Conservation (phyloP, 2,888 invertebrate species). For the Fragum sueziense region DNA sequence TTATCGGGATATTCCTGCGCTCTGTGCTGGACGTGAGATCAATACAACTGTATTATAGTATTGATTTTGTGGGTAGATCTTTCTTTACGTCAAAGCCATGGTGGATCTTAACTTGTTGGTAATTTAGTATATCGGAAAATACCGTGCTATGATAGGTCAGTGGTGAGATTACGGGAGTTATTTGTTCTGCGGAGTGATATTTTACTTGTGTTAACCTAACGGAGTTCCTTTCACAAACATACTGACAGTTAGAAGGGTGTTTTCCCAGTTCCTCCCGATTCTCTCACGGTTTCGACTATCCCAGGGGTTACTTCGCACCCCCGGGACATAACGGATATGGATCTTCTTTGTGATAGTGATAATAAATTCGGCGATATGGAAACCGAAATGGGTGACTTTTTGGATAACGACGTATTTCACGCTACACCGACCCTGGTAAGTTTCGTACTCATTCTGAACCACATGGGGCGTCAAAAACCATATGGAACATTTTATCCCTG, state of each 20-base stretch:
- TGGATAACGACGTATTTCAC: conserved; percentile 76
- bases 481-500: conserved; percentile 1
- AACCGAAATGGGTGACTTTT: conserved; percentile 74
- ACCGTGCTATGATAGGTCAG: conserved; percentile 23
- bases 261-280: conserved; percentile 42
- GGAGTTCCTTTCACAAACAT: conserved; percentile 60
- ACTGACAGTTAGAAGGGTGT: conserved; percentile 60
- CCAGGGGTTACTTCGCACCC: conserved; percentile 71
- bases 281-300: conserved; percentile 70
- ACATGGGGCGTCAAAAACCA: not conserved
- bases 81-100: conserved; percentile 18
- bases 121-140: conserved; percentile 11
- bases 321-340: conserved; percentile 75
- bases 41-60: not conserved
- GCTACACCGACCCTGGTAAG: conserved; percentile 67
- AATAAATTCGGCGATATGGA: conserved; percentile 76
- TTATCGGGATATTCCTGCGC: conserved; percentile 64
- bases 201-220: not conserved
- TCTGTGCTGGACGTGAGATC: not conserved
- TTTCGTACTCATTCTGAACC: not conserved
- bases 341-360: conserved; percentile 78
- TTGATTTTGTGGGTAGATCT: conserved; percentile 14
- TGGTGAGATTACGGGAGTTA: not conserved
- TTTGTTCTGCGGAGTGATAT: conserved; percentile 32
- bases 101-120: not conserved